Percentiles rank a stretch among this genome's conserved stretches.
Conservation (phyloP, 2,797 vertebrate species). For the Gymnothorax javanicus region DNA sequence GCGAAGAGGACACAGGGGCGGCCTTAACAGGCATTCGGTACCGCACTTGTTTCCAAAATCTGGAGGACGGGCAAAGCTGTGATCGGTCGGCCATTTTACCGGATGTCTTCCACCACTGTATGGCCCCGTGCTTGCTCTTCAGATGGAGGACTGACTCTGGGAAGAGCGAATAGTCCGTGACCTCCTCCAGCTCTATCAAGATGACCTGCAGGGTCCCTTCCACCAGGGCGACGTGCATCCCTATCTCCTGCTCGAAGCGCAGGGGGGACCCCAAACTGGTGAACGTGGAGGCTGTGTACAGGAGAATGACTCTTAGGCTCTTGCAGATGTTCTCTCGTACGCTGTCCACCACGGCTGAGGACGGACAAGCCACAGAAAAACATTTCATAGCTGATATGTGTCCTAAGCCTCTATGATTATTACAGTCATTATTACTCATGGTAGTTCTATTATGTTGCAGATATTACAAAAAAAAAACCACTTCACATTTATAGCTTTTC, state of each 20-base stretch:
- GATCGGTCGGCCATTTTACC: constrained; percentile 26
- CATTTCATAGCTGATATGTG: not conserved
- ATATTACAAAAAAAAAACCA: no score
- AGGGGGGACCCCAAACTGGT: constrained; percentile 43
- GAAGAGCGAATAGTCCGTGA: constrained; percentile 77
- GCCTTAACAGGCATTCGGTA: constrained; percentile 79
- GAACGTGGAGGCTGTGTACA: constrained; percentile 72
- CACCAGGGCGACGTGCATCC: constrained; percentile 81
- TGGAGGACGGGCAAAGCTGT: constrained; percentile 32
- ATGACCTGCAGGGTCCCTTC: constrained; percentile 77
- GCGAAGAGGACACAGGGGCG: not conserved
- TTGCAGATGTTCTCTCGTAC: constrained; percentile 80
- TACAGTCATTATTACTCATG: no score
- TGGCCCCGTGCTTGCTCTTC: constrained; percentile 78
- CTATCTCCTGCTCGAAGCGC: constrained; percentile 80
- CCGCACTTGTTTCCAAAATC: constrained; percentile 87
- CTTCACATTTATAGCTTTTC: no score
- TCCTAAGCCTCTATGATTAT: no score
- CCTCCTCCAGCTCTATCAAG: constrained; percentile 83
- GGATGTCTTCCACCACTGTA: constrained; percentile 71
- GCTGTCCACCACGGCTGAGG: constrained; percentile 75
- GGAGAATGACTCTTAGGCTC: constrained; percentile 84
- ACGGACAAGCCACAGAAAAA: constrained; percentile 8
- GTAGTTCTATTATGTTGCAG: no score
- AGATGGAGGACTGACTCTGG: constrained; percentile 86